Conservation (phyloP, 1,140 invertebrate species). For the Tyrophagus putrescentiae region DNA sequence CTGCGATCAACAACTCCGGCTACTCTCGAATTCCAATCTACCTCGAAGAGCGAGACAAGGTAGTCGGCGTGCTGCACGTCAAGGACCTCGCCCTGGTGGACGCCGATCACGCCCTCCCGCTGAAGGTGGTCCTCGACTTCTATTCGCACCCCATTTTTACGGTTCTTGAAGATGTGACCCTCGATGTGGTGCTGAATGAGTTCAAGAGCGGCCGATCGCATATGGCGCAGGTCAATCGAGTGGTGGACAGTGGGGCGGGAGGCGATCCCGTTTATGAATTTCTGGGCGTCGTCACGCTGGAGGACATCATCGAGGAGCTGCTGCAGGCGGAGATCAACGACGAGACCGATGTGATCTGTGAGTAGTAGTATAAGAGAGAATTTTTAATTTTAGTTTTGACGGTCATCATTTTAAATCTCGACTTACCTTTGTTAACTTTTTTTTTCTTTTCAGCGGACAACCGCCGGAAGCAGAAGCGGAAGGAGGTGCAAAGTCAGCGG, state of each 20-base stretch:
- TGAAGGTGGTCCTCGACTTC: conserved; percentile 83
- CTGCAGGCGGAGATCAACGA: conserved; percentile 87
- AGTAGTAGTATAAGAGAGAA: too few relatives aligned
- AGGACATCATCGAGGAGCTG: conserved; percentile 86
- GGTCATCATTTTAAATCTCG: too few relatives aligned
- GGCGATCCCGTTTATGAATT: conserved; percentile 80
- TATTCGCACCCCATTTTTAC: conserved; percentile 91
- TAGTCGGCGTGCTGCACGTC: conserved; percentile 86
- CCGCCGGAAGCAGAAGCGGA: conserved; percentile 52
- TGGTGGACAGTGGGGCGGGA: conserved; percentile 55
- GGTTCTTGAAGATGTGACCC: conserved; percentile 83
- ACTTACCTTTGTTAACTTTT: too few relatives aligned
- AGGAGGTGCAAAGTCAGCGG: conserved; percentile 48
- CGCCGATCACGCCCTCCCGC: conserved; percentile 84
- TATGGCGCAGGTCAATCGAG: conserved; percentile 75
- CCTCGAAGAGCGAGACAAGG: conserved; percentile 62
- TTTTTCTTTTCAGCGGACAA: conserved; percentile 72
- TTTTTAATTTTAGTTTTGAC: too few relatives aligned
- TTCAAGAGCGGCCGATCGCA: conserved; percentile 67
- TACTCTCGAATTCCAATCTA: conserved; percentile 91
- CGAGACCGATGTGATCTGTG: conserved; percentile 79
- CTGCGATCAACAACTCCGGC: conserved; percentile 64
- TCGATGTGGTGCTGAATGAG: conserved; percentile 89
- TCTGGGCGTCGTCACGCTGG: conserved; percentile 74
- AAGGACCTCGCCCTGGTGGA: conserved; percentile 95